Evolutionary conservation across 2,797 vertebrate genomes (phyloP).

Genomic region (Sarcophilus harrisii): DNA sequence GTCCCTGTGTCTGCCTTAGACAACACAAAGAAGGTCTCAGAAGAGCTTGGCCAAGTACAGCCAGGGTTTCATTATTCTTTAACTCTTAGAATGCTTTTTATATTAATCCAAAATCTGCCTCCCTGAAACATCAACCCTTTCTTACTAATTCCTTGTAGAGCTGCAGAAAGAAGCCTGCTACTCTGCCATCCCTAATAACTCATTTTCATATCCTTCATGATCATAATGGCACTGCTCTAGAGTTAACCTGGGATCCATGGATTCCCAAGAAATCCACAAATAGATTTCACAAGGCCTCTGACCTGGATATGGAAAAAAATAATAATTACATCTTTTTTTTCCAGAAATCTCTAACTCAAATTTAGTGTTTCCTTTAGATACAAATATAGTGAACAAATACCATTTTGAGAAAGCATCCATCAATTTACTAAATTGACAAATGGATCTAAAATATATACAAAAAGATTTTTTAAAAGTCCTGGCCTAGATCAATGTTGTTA

Average conservation of each 20-base stretch:
- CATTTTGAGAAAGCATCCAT: background rate
- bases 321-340: background rate
- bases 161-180: background rate
- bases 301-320: background rate
- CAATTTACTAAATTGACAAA: background rate
- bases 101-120: background rate
- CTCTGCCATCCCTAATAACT: background rate
- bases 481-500: background rate
- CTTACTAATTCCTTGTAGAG: background rate
- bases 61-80: background rate
- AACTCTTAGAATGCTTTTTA: background rate
- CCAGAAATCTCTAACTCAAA: background rate
- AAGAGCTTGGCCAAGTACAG: background rate
- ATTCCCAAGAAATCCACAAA: background rate
- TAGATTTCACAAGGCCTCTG: background rate
- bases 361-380: background rate
- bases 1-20: background rate
- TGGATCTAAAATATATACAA: background rate
- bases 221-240: background rate
- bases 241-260: background rate
- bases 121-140: background rate
- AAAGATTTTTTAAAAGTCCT: background rate
- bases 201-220: background rate
- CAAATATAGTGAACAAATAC: background rate
- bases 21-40: background rate